Base-by-base conservation (phyloP, 2,113 vertebrate species). In the Hemicordylus capensis region DNA sequence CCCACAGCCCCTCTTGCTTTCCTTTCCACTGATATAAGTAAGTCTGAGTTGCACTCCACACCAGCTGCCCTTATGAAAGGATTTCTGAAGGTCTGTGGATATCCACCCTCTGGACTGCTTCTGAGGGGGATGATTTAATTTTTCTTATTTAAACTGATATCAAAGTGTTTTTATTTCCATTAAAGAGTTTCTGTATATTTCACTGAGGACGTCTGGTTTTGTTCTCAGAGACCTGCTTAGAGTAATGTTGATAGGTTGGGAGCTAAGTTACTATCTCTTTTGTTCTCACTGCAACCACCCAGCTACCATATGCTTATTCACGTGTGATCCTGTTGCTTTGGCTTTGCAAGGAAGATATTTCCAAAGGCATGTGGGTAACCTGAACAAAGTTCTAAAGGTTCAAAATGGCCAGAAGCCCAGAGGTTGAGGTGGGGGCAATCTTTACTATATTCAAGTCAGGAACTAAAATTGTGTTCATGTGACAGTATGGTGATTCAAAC, bases 221-320 rank as follows among this genome's bases (percentile, higher is more conserved):
- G 51, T 89, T 89, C 72, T 46, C 87, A 87, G 80, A 75, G 80
- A 75, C 78, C 88, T 78, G 6, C 31, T 78, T 64, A 70, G 4
- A 81, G 84, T 70, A 85, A 78, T 88, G 67, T 70, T 78, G 74
- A 80, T 72, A 91, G 84, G 78, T 89, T 88, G 85, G 26, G 76
- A 89, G 64, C 44, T 76, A 81, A 58, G 14, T 67, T 86, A 84
- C 69, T 83, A 85, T 73, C 80, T 3, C 0, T 39, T 79, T 48
- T 86, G 15, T 54, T 88, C 76, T 76, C 83, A 34, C 0, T 59
- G 59, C 79, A 54, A 42, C 37, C 39, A 56, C 64, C 79, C 87
- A 88, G 70, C 56, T 51, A 82, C 31, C 64, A 82, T 22, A 2
- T 2, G 2, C 64, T 76, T 89, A 42, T 11, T 69, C 20, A 63